Percentiles rank a stretch among this genome's conserved stretches.
Evolutionary conservation across 2,888 invertebrate species (phyloP).

Genomic region (Campaea margaritaria): DNA sequence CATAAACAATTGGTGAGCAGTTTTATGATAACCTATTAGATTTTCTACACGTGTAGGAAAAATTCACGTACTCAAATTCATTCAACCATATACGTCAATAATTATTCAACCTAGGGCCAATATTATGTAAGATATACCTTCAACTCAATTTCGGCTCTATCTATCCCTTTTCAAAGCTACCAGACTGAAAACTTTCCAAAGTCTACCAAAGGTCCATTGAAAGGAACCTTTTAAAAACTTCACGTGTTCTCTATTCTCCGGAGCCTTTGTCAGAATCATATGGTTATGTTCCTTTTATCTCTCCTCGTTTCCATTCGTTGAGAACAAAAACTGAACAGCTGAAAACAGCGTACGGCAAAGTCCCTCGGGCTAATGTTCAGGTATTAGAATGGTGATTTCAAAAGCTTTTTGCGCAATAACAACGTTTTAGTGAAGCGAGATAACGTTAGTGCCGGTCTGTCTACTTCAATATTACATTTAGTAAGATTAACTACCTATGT

Average conservation of each 20-base stretch:
- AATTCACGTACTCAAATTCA: no score
- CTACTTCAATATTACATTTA: no score
- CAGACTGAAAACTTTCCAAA: conserved; percentile 16
- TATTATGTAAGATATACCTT: no score
- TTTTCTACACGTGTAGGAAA: no score
- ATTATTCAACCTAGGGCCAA: no score
- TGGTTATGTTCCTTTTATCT: conserved; percentile 14
- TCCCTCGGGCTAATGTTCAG: conserved; percentile 23
- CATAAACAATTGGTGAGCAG: no score
- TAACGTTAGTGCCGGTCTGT: conserved; percentile 5
- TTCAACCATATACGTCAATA: no score
- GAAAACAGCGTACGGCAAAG: conserved; percentile 14
- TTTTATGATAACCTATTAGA: no score
- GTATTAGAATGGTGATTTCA: conserved; percentile 21
- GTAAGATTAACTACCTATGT: no score
- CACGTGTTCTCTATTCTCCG: conserved; percentile 9
- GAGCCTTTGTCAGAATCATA: conserved; percentile 20
- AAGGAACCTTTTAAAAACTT: conserved; percentile 21
- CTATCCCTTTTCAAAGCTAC: conserved; percentile 22
- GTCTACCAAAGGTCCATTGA: conserved; percentile 10
- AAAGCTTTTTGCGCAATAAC: conserved; percentile 25
- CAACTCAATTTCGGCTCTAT: conserved; percentile 12
- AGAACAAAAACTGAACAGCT: conserved; percentile 15
- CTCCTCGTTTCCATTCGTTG: conserved; percentile 10
- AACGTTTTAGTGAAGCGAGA: conserved; percentile 8